Conservation (phyloP, 2,797 vertebrate genomes). For the Sebastes vulpes region DNA sequence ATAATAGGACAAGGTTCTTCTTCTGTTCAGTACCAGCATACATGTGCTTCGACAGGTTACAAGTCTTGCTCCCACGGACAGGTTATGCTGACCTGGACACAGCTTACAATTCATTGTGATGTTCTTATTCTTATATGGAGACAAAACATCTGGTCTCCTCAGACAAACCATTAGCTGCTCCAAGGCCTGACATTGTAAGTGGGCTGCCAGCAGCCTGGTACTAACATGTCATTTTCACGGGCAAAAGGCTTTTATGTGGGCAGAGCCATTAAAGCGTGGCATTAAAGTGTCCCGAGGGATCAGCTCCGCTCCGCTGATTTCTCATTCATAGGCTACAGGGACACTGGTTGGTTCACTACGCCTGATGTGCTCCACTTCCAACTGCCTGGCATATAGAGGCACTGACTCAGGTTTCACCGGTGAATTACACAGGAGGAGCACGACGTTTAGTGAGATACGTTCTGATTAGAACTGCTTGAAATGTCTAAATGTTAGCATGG, state of each 20-base stretch:
- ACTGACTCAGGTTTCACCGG: constrained; percentile 11
- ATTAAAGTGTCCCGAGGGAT: constrained; percentile 34
- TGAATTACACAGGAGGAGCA: not conserved
- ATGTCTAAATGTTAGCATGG: not conserved
- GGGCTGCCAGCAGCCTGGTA: not conserved
- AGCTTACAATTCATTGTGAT: not conserved
- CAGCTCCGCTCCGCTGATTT: constrained; percentile 37
- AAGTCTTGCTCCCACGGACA: not conserved
- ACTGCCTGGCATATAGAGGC: not conserved
- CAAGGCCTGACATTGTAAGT: not conserved
- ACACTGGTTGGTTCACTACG: not conserved
- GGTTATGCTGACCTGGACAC: not conserved
- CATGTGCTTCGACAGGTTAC: not conserved
- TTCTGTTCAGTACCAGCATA: not conserved
- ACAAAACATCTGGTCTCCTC: not conserved
- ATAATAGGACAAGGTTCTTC: not conserved
- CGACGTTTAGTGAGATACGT: not conserved
- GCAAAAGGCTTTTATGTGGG: not conserved
- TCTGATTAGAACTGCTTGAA: not conserved
- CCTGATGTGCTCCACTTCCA: constrained; percentile 5
- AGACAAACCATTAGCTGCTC: constrained; percentile 3
- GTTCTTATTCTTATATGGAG: not conserved
- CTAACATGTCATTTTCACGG: constrained; percentile 4
- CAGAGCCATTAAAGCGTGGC: constrained; percentile 19
- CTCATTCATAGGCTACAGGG: constrained; percentile 7